phyloP scores from a whole-genome alignment of 2,888 invertebrate genomes.

The Andrena fulva region DNA sequence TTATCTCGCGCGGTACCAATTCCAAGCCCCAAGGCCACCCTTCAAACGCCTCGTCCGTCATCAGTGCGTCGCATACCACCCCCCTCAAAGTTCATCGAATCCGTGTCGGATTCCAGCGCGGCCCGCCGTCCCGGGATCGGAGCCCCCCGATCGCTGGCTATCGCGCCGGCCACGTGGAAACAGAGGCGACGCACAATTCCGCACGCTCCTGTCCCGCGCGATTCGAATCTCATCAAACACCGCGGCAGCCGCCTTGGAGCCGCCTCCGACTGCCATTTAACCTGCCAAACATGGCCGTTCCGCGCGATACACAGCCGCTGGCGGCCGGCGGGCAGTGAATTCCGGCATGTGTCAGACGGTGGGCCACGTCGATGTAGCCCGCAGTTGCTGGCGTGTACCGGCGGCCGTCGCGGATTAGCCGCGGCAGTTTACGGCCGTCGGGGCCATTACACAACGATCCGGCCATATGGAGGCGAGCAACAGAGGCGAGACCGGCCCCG shows the following conservation, averaged over 20 bases:
- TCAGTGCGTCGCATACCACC: too few relatives aligned
- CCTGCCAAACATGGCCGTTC: constrained; percentile 42
- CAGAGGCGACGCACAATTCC: constrained; percentile 33
- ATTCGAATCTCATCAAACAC: constrained; percentile 59
- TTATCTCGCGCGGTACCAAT: too few relatives aligned
- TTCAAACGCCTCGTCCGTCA: too few relatives aligned
- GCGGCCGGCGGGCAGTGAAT: constrained; percentile 33
- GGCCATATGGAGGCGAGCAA: constrained; percentile 43
- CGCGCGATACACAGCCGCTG: constrained; percentile 20
- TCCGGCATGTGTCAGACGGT: constrained; percentile 60
- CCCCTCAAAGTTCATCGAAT: too few relatives aligned
- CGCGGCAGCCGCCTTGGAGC: constrained; percentile 39
- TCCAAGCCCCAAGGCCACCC: too few relatives aligned
- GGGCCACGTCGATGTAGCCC: constrained; percentile 42
- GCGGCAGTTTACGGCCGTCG: constrained; percentile 66
- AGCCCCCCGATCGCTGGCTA: constrained; percentile 2
- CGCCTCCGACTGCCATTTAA: constrained; percentile 46
- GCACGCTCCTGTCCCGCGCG: constrained; percentile 17
- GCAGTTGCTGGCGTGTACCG: constrained; percentile 23
- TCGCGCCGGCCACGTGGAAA: constrained; percentile 2
- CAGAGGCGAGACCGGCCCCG: constrained; percentile 37
- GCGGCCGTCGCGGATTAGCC: constrained; percentile 56
- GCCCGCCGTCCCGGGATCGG: not conserved
- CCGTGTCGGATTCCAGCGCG: too few relatives aligned
- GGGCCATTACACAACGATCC: constrained; percentile 70